Evolutionary conservation across 2,888 invertebrate genomes (phyloP).

Genomic region (Caenorhabditis wallacei): DNA sequence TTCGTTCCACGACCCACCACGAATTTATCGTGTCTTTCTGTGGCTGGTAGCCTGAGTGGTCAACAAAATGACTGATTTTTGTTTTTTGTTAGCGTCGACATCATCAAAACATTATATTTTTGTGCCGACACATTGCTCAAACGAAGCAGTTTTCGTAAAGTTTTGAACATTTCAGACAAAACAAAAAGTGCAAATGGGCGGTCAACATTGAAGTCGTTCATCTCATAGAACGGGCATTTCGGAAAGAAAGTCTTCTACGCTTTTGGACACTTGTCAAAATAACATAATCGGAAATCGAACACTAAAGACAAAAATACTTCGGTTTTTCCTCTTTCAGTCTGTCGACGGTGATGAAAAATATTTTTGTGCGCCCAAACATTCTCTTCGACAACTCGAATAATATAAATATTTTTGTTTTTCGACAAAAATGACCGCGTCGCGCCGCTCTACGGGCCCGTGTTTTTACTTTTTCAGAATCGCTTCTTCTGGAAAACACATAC

Average conservation of each 20-base stretch:
- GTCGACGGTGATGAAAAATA: conserved; percentile 60
- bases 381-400: conserved; percentile 67
- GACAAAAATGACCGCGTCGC: conserved; percentile 66
- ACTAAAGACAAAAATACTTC: conserved; percentile 56
- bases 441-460: conserved; percentile 49
- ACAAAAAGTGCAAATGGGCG: conserved; percentile 47
- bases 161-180: conserved; percentile 5
- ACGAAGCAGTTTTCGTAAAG: conserved; percentile 26
- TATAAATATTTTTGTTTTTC: conserved; percentile 69
- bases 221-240: neutral
- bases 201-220: neutral
- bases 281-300: conserved; percentile 32
- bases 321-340: conserved; percentile 58
- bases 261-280: neutral
- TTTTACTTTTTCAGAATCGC: conserved; percentile 60
- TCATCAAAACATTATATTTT: conserved; percentile 64
- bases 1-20: conserved; percentile 60
- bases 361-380: conserved; percentile 66
- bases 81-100: conserved; percentile 61
- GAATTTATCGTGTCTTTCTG: conserved; percentile 59
- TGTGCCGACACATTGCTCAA: conserved; percentile 40
- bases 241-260: neutral
- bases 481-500: conserved; percentile 63
- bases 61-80: conserved; percentile 65
- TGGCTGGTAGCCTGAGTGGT: conserved; percentile 58